Evolutionary conservation across 2,888 invertebrate genomes (phyloP).

Genomic region (Altica lythri): DNA sequence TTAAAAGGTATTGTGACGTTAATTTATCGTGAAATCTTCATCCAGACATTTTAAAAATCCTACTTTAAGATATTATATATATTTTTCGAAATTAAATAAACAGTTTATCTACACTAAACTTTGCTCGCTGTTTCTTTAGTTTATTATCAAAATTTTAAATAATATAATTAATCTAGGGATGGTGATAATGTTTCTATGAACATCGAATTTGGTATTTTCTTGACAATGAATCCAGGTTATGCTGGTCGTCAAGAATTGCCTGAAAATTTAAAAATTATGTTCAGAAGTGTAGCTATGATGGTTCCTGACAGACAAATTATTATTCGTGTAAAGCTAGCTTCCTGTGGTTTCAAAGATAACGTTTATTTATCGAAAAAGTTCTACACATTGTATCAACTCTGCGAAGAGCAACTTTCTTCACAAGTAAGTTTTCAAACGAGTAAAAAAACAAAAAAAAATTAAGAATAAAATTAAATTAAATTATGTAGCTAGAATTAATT

Average conservation of each 20-base stretch:
- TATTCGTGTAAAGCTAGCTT: slow-evolving; percentile 86
- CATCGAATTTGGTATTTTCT: slow-evolving; percentile 84
- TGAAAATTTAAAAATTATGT: slow-evolving; percentile 88
- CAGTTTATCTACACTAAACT: too few relatives aligned
- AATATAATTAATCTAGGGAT: too few relatives aligned
- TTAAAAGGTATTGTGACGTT: too few relatives aligned
- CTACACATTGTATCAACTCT: slow-evolving; percentile 83
- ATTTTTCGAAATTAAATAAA: too few relatives aligned
- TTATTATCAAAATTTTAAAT: slow-evolving; percentile 45
- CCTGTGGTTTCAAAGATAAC: slow-evolving; percentile 88
- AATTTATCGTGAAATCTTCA: too few relatives aligned
- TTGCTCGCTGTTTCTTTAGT: too few relatives aligned
- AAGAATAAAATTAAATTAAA: too few relatives aligned
- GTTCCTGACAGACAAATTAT: slow-evolving; percentile 91
- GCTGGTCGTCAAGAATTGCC: slow-evolving; percentile 89
- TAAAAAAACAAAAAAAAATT: too few relatives aligned
- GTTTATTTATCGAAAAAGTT: slow-evolving; percentile 78
- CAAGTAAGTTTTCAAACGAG: slow-evolving; percentile 59
- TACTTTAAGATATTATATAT: too few relatives aligned
- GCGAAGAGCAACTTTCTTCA: slow-evolving; percentile 88
- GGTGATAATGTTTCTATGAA: slow-evolving; percentile 81
- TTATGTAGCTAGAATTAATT: too few relatives aligned
- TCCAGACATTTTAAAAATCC: too few relatives aligned
- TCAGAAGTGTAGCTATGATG: slow-evolving; percentile 91
- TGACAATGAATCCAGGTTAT: slow-evolving; percentile 92